Base-by-base conservation (phyloP, 2,797 vertebrate species). In the Clarias pachynema region DNA sequence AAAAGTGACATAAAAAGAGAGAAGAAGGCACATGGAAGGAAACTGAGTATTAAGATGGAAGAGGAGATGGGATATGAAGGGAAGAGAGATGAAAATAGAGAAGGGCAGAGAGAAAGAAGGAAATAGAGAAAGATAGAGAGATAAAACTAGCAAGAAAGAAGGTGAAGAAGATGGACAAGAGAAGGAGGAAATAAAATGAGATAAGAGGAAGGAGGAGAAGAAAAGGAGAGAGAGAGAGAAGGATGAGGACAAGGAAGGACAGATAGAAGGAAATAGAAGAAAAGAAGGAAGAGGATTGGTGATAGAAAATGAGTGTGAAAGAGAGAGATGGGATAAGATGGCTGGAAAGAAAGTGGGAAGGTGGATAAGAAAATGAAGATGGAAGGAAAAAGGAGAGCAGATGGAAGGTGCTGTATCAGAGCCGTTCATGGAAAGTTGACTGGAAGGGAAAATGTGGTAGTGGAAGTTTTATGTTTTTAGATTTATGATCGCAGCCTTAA, bases 301-400 rank as follows among this genome's bases (percentile, higher is more conserved):
- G 63, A 65, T 65, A 15, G 10, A 66, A 6, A 65, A 29, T 15
- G 26, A 66, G 29, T 16, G 5, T n/a, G 29, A 68, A 20, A 20
- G 70, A 8, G 59, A 81, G 75, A 83, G 29, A 10, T 40, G 62
- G 80, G 53, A n/a, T 59, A 49, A 66, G 22, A 56, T 34, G 6
- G 44, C 60, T 53, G 78, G 26, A 68, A 2, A 68, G 16, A 68
- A 18, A 8, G 20, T 24, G 56, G 79, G 34, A 22, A 77, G 74
- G 57, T 14, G 63, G 70, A 66, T 79, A 44, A 70, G 16, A 82
- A 86, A 63, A 87, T 83, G 84, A 66, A 87, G 66, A 53, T 16
- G 60, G 37, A 68, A 15, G 29, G 29, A 2, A 26, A 18, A 18
- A 5, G 24, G 5, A 65, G 14, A 18, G 15, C 6, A 6, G 68